Percentiles rank a stretch among this genome's conserved stretches.
Evolutionary conservation across 2,888 invertebrate genomes (phyloP).

Genomic region (Colletes collaris): DNA sequence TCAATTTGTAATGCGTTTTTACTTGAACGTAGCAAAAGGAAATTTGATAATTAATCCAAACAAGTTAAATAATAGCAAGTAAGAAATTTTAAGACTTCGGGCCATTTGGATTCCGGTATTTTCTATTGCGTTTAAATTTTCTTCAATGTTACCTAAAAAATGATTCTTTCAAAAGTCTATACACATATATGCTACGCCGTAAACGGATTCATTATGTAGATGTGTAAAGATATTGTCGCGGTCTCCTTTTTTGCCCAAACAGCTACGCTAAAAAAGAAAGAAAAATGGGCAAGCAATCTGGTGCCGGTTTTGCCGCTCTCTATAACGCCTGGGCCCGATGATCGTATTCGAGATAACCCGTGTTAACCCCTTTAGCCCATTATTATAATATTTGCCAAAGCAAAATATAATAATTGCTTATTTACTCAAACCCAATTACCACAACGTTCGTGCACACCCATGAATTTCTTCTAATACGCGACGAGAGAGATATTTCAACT

Average conservation of each 20-base stretch:
- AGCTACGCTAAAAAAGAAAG: slow-evolving; percentile 40
- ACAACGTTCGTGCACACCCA: slow-evolving; percentile 58
- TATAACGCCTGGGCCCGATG: slow-evolving; percentile 70
- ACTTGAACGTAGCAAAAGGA: too few species aligned
- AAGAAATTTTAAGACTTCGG: too few species aligned
- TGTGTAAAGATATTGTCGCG: slow-evolving; percentile 61
- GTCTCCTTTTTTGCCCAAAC: slow-evolving; percentile 39
- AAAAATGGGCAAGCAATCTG: slow-evolving; percentile 64
- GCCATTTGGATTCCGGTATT: too few species aligned
- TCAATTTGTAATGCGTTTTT: too few species aligned
- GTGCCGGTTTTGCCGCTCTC: slow-evolving; percentile 77
- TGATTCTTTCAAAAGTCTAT: too few species aligned
- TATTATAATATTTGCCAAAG: slow-evolving; percentile 81
- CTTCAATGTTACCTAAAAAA: too few species aligned
- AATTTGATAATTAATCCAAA: too few species aligned
- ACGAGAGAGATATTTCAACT: slow-evolving; percentile 46
- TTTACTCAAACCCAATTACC: slow-evolving; percentile 79
- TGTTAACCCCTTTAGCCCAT: slow-evolving; percentile 75
- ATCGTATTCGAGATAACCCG: slow-evolving; percentile 78
- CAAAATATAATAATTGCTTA: slow-evolving; percentile 80
- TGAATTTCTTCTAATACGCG: slow-evolving; percentile 54
- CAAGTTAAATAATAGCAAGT: too few species aligned
- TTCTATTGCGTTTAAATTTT: too few species aligned
- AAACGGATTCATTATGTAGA: too few species aligned
- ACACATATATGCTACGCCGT: too few species aligned